A percentile compares a stretch with the other conserved stretches of the same genome.
Evolutionary conservation across 2,888 invertebrate genomes (phyloP).

Genomic region (Branchipolynoe longqiensis): DNA sequence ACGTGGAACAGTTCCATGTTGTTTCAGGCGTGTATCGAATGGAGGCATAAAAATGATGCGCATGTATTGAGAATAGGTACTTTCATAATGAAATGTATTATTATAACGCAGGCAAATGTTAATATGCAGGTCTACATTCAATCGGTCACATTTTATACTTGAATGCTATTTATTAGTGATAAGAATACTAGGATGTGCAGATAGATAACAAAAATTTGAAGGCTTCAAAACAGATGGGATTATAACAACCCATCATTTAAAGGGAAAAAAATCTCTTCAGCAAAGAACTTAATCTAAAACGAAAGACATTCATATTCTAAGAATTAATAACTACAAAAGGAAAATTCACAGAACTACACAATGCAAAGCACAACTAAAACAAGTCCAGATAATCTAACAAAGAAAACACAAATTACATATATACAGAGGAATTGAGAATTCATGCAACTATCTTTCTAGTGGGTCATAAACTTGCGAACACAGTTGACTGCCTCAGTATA

Average conservation of each 20-base stretch:
- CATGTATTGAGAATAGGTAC: no score
- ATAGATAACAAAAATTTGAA: no score
- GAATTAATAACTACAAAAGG: neutral
- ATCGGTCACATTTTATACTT: neutral
- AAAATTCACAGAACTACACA: slow-evolving; percentile 10
- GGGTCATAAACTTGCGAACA: slow-evolving; percentile 24
- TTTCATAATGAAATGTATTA: no score
- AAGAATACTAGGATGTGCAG: no score
- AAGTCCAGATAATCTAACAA: slow-evolving; percentile 31
- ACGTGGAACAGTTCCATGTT: no score
- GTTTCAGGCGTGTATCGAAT: no score
- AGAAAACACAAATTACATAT: slow-evolving; percentile 3
- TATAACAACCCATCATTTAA: no score
- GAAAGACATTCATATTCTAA: neutral
- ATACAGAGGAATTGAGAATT: neutral
- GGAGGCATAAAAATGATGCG: no score
- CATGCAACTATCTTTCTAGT: slow-evolving; percentile 27
- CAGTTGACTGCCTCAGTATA: neutral
- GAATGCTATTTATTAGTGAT: no score
- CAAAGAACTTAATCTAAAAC: neutral
- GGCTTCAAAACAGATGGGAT: no score
- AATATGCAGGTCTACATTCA: neutral
- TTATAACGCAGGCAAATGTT: no score
- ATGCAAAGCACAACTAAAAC: slow-evolving; percentile 43
- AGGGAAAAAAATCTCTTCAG: slow-evolving; percentile 26